phyloP scores from a whole-genome alignment of 1,140 invertebrate species.

The Drosophila varians region DNA sequence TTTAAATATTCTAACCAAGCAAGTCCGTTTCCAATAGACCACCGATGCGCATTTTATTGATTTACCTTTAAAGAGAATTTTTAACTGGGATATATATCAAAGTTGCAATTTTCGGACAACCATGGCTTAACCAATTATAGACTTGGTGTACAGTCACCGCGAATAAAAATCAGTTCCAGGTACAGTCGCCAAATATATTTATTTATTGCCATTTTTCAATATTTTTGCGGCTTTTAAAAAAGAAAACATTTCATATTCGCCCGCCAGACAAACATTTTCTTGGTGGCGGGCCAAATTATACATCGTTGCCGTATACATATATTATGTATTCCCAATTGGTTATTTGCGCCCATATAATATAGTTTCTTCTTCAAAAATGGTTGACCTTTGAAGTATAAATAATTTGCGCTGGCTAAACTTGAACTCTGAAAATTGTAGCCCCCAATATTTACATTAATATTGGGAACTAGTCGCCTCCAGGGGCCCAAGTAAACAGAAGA shows the following conservation, averaged over 20 bases:
- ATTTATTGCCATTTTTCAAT: conserved; percentile 23
- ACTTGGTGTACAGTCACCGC: neutral
- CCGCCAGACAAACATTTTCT: conserved; percentile 48
- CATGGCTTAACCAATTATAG: neutral
- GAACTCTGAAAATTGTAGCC: conserved; percentile 49
- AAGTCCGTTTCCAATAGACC: conserved; percentile 10
- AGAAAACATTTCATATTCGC: conserved; percentile 4
- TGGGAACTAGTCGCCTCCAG: conserved; percentile 41
- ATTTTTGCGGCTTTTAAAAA: conserved; percentile 11
- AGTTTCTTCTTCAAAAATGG: conserved; percentile 14
- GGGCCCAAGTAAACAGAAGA: conserved; percentile 42
- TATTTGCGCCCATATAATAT: conserved; percentile 21
- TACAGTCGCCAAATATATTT: conserved; percentile 5
- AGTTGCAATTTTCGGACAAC: too few species aligned
- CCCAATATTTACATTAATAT: conserved; percentile 37
- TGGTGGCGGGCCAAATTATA: conserved; percentile 63
- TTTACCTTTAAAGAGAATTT: conserved; percentile 14
- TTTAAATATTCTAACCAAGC: conserved; percentile 40
- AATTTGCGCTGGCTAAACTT: conserved; percentile 37
- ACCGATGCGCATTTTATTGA: conserved; percentile 37
- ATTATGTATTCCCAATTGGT: conserved; percentile 29
- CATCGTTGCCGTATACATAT: conserved; percentile 13
- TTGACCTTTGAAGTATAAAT: conserved; percentile 58
- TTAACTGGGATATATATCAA: neutral
- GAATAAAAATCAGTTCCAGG: conserved; percentile 1